Base-by-base conservation (phyloP, 1,140 invertebrate species). In the Drosophila tristis region DNA sequence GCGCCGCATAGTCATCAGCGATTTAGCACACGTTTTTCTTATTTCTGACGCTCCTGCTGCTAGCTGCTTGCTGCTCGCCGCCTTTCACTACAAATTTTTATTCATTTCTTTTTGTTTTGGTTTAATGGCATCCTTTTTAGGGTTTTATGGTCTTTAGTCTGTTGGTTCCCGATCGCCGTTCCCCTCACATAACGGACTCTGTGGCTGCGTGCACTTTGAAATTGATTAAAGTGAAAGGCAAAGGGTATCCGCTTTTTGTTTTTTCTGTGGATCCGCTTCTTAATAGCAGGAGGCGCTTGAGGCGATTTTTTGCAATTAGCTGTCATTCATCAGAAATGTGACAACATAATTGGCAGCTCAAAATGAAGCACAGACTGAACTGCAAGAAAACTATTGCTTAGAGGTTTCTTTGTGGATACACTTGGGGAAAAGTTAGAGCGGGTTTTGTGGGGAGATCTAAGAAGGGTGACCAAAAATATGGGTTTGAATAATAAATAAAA, bases 151-250 rank as follows among this genome's bases (percentile, higher is more conserved):
- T 23, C 49, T 54, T 39, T 39, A 11, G 56, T 66, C 45, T 43
- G 60, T 29, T 20, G 44, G 31, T n/a, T n/a, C 23, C 4, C 23
- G 63, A 4, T 44, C 42, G 42, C 39, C 43, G 64, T 60, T 54
- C 47, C 45, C 47, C 50, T 54, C 58, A 59, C 55, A 79, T 79
- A 80, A 73, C 80, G 68, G 74, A 43, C 50, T 20, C 50, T 20
- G 20, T 11, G 2, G 48, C 66, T 80, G 76, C 55, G 55, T 72
- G 58, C 61, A 60, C 61, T 73, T 74, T 79, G 47, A 59, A 86
- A 78, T 86, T 80, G 80, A 85, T 77, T 85, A 86, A 81, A 80
- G 82, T 81, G 78, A 85, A 85, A 86, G 76, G 80, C 42, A n/a
- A 51, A 71, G 71, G 72, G 54, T 70, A 70, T 70, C 66, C 23